Conservation (phyloP, 2,888 invertebrate species). For the Antheraea assamensis region DNA sequence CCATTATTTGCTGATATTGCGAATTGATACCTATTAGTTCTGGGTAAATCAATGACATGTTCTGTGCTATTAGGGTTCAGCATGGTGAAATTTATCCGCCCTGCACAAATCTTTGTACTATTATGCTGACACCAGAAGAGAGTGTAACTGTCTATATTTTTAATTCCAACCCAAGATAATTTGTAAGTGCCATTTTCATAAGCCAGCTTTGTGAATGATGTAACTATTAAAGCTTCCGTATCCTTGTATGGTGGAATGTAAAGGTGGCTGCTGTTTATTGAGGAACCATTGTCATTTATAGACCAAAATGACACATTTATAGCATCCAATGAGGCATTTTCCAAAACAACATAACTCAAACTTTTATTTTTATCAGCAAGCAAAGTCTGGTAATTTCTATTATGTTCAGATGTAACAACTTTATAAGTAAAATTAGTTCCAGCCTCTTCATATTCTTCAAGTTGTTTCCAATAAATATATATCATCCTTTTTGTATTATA, state of each 20-base stretch:
- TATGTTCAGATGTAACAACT: conserved; percentile 68
- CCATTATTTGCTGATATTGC: conserved; percentile 90
- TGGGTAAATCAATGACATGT: conserved; percentile 83
- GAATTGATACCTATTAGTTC: conserved; percentile 86
- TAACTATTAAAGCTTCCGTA: conserved; percentile 67
- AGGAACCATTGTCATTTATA: conserved; percentile 83
- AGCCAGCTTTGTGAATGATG: conserved; percentile 87
- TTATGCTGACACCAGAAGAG: conserved; percentile 89
- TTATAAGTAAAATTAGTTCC: conserved; percentile 88
- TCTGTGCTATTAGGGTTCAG: conserved; percentile 63
- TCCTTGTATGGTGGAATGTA: conserved; percentile 82
- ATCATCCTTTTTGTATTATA: conserved; percentile 82
- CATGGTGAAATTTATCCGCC: conserved; percentile 71
- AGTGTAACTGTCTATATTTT: conserved; percentile 85
- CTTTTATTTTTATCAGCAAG: conserved; percentile 79
- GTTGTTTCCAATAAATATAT: conserved; percentile 90
- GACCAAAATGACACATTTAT: conserved; percentile 83
- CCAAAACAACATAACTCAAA: conserved; percentile 83
- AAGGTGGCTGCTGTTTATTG: conserved; percentile 80
- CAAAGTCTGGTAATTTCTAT: conserved; percentile 54
- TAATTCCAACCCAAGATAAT: conserved; percentile 87
- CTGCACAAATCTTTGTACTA: conserved; percentile 77
- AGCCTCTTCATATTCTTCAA: conserved; percentile 86
- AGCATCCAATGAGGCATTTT: conserved; percentile 68
- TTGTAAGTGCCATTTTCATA: conserved; percentile 88